Conservation (phyloP, 2,113 vertebrate genomes). For the Ramphastos sulfuratus region DNA sequence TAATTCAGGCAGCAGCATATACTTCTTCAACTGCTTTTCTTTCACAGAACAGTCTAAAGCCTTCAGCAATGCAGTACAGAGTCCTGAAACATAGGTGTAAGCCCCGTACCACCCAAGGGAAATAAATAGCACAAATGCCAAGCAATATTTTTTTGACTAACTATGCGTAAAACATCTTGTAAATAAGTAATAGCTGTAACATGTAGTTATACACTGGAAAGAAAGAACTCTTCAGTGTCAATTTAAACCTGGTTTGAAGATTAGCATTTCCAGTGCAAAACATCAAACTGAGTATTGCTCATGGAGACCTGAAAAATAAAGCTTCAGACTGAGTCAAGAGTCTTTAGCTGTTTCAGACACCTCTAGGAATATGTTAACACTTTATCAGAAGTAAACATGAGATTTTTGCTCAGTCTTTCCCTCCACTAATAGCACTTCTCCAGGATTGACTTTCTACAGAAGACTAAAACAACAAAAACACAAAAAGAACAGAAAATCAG, state of each 20-base stretch:
- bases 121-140: slow-evolving; percentile 24
- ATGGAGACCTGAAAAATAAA: not conserved
- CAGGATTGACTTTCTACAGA: not conserved
- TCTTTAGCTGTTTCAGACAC: not conserved
- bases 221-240: not conserved
- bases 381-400: not conserved
- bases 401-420: not conserved
- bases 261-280: not conserved
- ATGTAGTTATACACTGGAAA: not conserved
- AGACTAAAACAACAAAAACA: not conserved
- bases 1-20: slow-evolving; percentile 4
- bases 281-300: not conserved
- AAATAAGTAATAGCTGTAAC: not conserved
- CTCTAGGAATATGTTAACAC: not conserved
- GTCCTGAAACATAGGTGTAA: not conserved
- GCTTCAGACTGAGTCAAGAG: not conserved
- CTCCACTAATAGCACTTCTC: not conserved
- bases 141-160: slow-evolving; percentile 24
- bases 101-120: not conserved
- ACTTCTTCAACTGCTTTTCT: slow-evolving; percentile 17
- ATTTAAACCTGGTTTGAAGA: not conserved
- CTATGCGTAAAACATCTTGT: not conserved
- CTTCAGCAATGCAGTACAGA: not conserved
- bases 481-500: not conserved
- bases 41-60: not conserved